These are phyloP conservation scores for Pseudocheirus occidentalis DNA, from an alignment of 2,797 vertebrate genomes.

Conservation along the genomic window DNA sequence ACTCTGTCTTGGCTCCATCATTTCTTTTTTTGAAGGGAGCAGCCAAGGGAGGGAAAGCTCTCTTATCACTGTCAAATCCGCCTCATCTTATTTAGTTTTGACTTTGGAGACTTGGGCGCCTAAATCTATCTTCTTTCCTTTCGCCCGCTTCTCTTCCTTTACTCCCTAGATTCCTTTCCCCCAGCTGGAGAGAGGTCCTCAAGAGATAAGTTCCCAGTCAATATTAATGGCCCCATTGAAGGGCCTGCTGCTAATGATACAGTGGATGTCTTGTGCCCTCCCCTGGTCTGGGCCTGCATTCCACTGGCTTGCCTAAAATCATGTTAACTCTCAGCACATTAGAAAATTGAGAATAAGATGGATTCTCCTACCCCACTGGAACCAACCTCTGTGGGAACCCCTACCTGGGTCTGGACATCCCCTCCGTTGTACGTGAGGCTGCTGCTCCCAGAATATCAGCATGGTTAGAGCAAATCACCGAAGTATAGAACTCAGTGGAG, in stretches of 20 bases:
- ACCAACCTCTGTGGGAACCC: not conserved
- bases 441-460: not conserved
- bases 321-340: slow-evolving; percentile 59
- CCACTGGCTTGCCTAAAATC: slow-evolving; percentile 53
- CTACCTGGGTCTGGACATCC: not conserved
- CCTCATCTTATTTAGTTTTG: not conserved
- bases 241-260: slow-evolving; percentile 23
- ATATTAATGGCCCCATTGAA: not conserved
- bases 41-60: not conserved
- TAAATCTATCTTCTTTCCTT: fast-evolving
- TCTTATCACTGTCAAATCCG: not conserved
- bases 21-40: not conserved
- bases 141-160: not conserved
- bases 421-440: not conserved
- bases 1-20: not conserved
- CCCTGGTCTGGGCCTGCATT: slow-evolving; percentile 50
- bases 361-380: not conserved
- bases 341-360: slow-evolving; percentile 28
- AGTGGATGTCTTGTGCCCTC: slow-evolving; percentile 58
- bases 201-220: slow-evolving; percentile 21
- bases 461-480: not conserved
- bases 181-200: slow-evolving; percentile 1
- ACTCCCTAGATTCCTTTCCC: not conserved
- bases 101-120: slow-evolving; percentile 7
- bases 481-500: not conserved